These are phyloP conservation scores for Pseudotriccus pelzelni DNA, from an alignment of 2,797 vertebrate genomes.

Conservation along the genomic window DNA sequence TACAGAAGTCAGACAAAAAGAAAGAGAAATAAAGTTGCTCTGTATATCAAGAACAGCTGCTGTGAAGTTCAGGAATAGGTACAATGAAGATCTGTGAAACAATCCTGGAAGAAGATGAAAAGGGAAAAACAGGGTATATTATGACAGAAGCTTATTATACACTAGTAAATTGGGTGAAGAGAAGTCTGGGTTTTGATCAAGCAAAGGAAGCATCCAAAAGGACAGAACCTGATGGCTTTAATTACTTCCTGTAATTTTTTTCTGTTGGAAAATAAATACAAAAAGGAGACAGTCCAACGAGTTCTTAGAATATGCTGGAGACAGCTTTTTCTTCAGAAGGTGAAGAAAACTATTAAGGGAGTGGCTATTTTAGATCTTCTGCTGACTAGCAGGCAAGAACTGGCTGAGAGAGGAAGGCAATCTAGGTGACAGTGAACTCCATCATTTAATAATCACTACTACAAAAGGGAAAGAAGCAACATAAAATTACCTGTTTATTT, in stretches of 20 bases:
- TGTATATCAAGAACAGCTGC: background rate
- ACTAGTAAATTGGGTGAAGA: background rate
- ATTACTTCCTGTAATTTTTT: slow-evolving; percentile 50
- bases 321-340: slow-evolving; percentile 63
- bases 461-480: background rate
- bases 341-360: slow-evolving; percentile 64
- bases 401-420: slow-evolving; percentile 1
- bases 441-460: background rate
- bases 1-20: background rate
- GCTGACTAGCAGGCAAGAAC: slow-evolving; percentile 23
- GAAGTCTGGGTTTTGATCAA: slow-evolving; percentile 46
- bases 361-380: slow-evolving; percentile 64
- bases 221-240: slow-evolving; percentile 28
- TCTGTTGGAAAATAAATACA: slow-evolving; percentile 38
- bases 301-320: slow-evolving; percentile 67
- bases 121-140: background rate
- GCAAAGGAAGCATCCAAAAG: background rate
- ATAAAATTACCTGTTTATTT: background rate
- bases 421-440: background rate
- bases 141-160: slow-evolving; percentile 44
- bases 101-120: slow-evolving; percentile 46
- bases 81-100: slow-evolving; percentile 4
- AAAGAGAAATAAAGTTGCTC: background rate
- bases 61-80: background rate
- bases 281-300: slow-evolving; percentile 63